phyloP scores from a whole-genome alignment of 2,888 invertebrate species.

The Aphidius colemani region DNA sequence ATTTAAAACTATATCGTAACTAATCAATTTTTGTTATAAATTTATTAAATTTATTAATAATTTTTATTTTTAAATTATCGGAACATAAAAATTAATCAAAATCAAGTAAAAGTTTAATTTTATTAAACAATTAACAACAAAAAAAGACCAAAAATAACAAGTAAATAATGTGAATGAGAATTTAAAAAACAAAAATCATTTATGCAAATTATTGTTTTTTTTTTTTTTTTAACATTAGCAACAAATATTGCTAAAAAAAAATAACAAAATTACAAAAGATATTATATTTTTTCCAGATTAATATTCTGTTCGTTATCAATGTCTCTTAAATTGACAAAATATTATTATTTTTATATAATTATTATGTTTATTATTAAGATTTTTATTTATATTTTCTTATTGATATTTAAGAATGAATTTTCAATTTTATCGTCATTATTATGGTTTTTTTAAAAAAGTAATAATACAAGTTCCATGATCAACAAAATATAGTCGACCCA shows the following conservation, averaged over 20 bases:
- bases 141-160: not conserved
- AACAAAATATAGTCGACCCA: not conserved
- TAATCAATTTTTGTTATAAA: too few relatives aligned
- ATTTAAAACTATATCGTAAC: conserved; percentile 9
- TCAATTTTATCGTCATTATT: not conserved
- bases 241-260: conserved; percentile 6
- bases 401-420: too few relatives aligned
- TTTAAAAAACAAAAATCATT: conserved; percentile 9
- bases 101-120: conserved; percentile 1
- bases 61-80: too few relatives aligned
- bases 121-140: conserved; percentile 5
- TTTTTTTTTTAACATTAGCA: conserved; percentile 1
- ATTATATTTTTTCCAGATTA: conserved; percentile 10
- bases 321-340: conserved; percentile 9
- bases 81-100: too few relatives aligned
- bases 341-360: conserved; percentile 3
- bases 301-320: conserved; percentile 19
- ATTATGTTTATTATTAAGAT: conserved; percentile 17
- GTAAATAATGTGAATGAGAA: conserved; percentile 4
- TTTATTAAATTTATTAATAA: too few relatives aligned
- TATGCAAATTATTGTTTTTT: conserved; percentile 9
- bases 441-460: not conserved
- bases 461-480: conserved; percentile 4
- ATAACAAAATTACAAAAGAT: conserved; percentile 6
- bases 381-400: too few relatives aligned